Evolutionary conservation across 2,888 invertebrate species (phyloP).

Genomic region (Metallyticus violacea): DNA sequence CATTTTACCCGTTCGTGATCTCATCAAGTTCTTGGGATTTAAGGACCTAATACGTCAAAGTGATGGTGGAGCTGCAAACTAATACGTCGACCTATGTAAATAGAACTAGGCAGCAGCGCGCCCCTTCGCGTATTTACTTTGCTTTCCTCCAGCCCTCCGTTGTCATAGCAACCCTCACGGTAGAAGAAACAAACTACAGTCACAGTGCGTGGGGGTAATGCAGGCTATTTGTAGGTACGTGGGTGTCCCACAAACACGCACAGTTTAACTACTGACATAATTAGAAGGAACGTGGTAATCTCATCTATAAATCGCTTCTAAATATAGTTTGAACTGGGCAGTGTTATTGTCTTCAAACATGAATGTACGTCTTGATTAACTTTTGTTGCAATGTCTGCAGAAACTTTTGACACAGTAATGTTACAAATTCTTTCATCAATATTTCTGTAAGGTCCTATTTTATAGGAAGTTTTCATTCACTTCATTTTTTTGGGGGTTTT

Average conservation of each 20-base stretch:
- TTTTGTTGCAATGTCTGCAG: no score
- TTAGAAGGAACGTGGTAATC: no score
- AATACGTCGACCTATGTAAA: not conserved
- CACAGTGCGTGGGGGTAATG: no score
- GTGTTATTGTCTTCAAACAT: no score
- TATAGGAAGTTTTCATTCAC: no score
- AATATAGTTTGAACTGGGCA: no score
- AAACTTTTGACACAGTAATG: no score
- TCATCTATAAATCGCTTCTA: no score
- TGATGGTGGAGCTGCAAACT: not conserved
- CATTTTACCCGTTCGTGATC: not conserved
- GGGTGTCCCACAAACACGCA: not conserved
- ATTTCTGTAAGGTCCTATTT: no score
- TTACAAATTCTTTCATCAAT: no score
- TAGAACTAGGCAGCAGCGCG: not conserved
- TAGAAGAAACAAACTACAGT: not conserved
- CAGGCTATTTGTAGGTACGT: not conserved
- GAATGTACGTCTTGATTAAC: no score
- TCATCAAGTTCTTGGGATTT: not conserved
- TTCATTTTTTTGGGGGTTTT: no score
- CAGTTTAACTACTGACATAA: not conserved
- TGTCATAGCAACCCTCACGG: not conserved
- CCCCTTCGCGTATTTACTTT: not conserved
- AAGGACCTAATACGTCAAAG: not conserved
- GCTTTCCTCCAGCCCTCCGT: not conserved